Evolutionary conservation across 2,888 invertebrate species (phyloP), one percentile per base, ranked within the genome.

Genomic region (Cantharis flavilabris): DNA sequence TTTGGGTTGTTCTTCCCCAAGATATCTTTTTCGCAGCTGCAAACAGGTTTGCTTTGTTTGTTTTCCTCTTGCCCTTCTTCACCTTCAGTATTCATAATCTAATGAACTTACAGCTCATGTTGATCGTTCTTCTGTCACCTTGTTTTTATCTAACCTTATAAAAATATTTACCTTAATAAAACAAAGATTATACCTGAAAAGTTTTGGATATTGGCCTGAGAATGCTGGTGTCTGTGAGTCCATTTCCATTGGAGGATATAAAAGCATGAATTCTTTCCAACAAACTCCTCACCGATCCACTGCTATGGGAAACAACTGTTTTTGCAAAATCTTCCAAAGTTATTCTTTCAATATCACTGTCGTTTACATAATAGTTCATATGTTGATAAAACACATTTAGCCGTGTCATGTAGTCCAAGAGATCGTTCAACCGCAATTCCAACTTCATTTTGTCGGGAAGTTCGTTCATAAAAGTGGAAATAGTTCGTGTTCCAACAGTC

Each of bases 241-340:
- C 75, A 10, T 88, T 87, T 9, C 90, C 90, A 11, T 90, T 85
- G 18, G 92, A 91, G 30, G 90, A 91, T 3, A 94, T 88, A 20
- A 92, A 89, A 5, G 91, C 88, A 85, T 94, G 93, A 62, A 95
- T 90, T 9, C 92, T 89, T 84, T 94, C 93, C 82, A 95, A 86
- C 23, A 94, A 84, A 78, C 92, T 91, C 30, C 92, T 91, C 73
- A 95, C 88, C 3, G 94, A 93, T 67, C 91, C 89, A 0, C 92
- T 88, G 82, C 92, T 91, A 82, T 93, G 93, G 0, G 94, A 92
- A 2, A 95, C 92, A 64, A 93, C 92, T 88, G 91, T 91, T 80
- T 89, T 90, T 0, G 95, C 94, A 84, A 95, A 95, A 84, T 92
- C 91, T 84, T 93, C 90, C 80, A 95, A 84, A 7, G 96, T 96